Evolutionary conservation across 2,888 invertebrate genomes (phyloP).

Genomic region (Macroteleia sp.): DNA sequence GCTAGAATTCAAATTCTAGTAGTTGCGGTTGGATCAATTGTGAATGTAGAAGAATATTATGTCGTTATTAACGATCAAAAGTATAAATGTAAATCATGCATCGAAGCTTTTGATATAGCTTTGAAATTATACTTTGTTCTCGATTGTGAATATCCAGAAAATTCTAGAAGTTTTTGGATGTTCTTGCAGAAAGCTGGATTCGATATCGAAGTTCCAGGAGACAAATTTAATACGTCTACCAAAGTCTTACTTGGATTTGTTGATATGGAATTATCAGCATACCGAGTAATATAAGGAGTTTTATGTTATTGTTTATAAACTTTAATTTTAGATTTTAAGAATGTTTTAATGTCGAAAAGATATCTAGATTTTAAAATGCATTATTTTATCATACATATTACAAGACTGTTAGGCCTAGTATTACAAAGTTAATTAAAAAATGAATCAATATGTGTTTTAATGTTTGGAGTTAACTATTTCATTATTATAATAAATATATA

Average conservation of each 20-base stretch:
- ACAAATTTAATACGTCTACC: not conserved
- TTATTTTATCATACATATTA: no score
- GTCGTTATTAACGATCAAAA: not conserved
- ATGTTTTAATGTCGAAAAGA: no score
- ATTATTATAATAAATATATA: no score
- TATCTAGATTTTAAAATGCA: no score
- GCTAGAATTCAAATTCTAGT: not conserved
- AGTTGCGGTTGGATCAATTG: not conserved
- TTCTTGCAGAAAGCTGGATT: not conserved
- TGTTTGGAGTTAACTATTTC: no score
- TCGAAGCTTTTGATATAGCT: not conserved
- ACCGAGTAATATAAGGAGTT: no score
- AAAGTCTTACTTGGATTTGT: not conserved
- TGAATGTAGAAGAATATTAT: not conserved
- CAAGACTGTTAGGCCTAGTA: no score
- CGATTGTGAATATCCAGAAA: not conserved
- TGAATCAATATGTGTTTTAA: no score
- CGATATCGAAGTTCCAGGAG: not conserved
- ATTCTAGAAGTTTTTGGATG: not conserved
- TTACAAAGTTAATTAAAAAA: no score
- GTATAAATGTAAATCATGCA: not conserved
- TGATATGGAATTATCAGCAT: not conserved
- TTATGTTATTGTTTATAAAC: no score
- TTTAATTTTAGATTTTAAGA: no score
- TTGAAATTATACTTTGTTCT: not conserved